A percentile compares a stretch with the other conserved stretches of the same genome.
Conservation (phyloP, 2,113 vertebrate genomes). For the Erythrolamprus reginae region DNA sequence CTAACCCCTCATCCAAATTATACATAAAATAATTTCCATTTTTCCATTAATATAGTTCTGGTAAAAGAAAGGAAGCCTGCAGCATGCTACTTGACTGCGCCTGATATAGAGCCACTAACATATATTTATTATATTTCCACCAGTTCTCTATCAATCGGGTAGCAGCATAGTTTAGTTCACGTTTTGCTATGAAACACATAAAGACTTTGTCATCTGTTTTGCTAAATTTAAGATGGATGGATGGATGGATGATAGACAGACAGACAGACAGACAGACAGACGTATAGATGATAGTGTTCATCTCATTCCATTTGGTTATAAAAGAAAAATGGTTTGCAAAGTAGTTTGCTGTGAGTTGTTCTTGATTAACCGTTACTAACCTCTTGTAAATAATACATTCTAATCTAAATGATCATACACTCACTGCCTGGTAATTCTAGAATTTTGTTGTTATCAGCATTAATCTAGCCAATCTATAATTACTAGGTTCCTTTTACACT, state of each 20-base stretch:
- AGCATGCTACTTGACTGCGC: neutral
- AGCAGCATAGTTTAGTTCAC: neutral
- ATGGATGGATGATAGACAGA: too few species aligned
- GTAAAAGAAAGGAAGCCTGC: neutral
- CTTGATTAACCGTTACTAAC: neutral
- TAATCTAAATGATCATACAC: neutral
- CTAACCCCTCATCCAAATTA: neutral
- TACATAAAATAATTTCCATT: neutral
- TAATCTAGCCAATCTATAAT: neutral
- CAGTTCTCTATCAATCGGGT: neutral
- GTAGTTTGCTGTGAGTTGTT: neutral
- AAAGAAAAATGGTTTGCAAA: neutral
- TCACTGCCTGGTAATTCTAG: neutral
- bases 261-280: too few species aligned
- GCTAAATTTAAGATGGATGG: neutral
- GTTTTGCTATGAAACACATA: neutral
- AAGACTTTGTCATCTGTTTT: neutral
- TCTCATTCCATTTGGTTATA: neutral
- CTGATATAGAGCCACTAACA: neutral
- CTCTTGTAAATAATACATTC: neutral
- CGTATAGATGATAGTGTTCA: neutral
- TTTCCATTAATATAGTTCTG: neutral
- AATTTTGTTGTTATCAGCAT: neutral
- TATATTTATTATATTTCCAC: neutral
- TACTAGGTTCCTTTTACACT: neutral